phyloP scores from a whole-genome alignment of 2,797 vertebrate species.

The Hybognathus amarus region DNA sequence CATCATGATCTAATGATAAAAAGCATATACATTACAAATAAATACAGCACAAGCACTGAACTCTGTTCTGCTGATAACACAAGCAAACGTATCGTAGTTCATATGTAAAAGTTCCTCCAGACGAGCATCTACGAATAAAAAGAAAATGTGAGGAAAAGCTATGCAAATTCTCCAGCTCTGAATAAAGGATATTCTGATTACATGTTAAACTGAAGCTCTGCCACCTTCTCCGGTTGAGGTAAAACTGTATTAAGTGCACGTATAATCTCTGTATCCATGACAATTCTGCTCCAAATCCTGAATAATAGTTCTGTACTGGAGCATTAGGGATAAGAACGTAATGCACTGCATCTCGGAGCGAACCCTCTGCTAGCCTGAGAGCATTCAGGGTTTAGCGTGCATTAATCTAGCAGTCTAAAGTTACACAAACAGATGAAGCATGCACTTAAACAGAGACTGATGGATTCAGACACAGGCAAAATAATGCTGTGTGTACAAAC shows the following conservation, averaged over 20 bases:
- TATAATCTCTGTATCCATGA: conserved; percentile 50
- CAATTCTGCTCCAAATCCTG: conserved; percentile 35
- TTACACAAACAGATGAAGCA: conserved; percentile 20
- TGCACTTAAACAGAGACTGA: conserved; percentile 7
- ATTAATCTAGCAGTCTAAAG: conserved; percentile 24
- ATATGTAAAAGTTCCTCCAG: neutral
- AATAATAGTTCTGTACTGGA: conserved; percentile 36
- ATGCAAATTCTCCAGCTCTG: conserved; percentile 68
- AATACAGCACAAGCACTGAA: neutral
- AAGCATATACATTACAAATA: neutral
- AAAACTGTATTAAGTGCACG: conserved; percentile 43
- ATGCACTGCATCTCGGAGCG: neutral
- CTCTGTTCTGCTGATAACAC: neutral
- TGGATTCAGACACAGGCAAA: neutral
- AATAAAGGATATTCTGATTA: conserved; percentile 74
- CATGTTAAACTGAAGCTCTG: conserved; percentile 63
- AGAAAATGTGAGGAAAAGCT: conserved; percentile 51
- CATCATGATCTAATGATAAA: neutral
- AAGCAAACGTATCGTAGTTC: neutral
- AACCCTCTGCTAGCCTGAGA: neutral
- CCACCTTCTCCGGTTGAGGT: conserved; percentile 53
- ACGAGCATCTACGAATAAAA: neutral
- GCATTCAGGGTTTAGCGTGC: conserved; percentile 12
- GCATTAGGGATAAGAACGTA: conserved; percentile 23
- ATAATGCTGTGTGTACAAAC: neutral